Base-by-base conservation (phyloP, 2,113 vertebrate genomes). In the Plecotus auritus region DNA sequence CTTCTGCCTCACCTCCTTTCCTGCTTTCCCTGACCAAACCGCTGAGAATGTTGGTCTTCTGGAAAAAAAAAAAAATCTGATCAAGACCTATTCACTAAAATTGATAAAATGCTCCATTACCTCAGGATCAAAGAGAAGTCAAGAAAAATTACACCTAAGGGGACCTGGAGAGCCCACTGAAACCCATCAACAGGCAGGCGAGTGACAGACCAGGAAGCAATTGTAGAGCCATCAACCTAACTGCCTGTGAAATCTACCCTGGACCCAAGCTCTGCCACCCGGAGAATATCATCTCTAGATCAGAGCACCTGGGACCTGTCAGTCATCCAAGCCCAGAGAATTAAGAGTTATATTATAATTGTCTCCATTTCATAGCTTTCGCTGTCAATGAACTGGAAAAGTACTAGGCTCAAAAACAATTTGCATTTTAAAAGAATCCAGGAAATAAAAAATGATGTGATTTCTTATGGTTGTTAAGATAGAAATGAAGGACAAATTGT, bases 61-160 rank as follows among this genome's bases (percentile, higher is more conserved):
- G 61, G 2, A 13, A 47, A 5, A 20, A 83, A 91, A 89, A 91
- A 93, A 86, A 92, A 93, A 91, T 77, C 64, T 96, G 96, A 96
- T 97, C 91, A 95, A 94, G 74, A 95, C 89, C 47, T 96, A 93
- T 89, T 97, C 93, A 91, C 74, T 88, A 80, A 94, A 97, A 97
- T 97, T 97, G 96, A 97, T 97, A 95, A 98, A 98, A 98, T 94
- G 95, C 97, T 88, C 93, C 91, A 98, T 97, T 98, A 97, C 96
- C 49, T 96, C 54, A 93, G 85, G 96, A 97, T 97, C 96, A 98
- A 98, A 98, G 94, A 93, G 86, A 91, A 97, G 94, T 96, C 95
- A 96, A 96, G 94, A 95, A 94, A 96, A 97, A 97, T 96, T 95
- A 94, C 67, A 93, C 88, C 74, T 90, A 97, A 94, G 91, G 83